phyloP scores from a whole-genome alignment of 2,888 invertebrate species.

The Tenthredo mesomela region DNA sequence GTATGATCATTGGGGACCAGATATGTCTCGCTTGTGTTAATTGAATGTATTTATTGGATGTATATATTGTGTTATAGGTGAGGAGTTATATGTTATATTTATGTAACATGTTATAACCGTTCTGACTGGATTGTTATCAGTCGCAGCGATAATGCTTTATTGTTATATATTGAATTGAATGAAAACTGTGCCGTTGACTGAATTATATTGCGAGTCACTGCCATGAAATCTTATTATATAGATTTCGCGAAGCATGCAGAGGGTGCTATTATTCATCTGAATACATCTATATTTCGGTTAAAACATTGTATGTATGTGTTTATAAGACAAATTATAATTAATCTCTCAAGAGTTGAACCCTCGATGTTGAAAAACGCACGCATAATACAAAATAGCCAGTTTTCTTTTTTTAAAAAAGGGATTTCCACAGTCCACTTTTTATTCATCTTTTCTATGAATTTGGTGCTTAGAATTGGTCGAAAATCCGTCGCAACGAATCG shows the following conservation, averaged over 20 bases:
- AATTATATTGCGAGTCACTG: neutral
- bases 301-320: neutral
- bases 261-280: slow-evolving; percentile 2
- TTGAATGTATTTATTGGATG: slow-evolving; percentile 17
- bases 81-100: neutral
- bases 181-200: neutral
- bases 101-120: neutral
- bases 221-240: neutral
- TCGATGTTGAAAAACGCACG: neutral
- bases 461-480: too few relatives aligned
- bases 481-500: neutral
- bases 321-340: neutral
- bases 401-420: neutral
- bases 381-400: neutral
- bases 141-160: neutral
- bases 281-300: neutral
- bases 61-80: slow-evolving; percentile 14
- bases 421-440: neutral
- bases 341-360: neutral
- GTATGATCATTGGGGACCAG: neutral
- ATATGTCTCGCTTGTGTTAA: slow-evolving; percentile 12
- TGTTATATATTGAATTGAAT: neutral
- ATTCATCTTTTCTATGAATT: neutral
- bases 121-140: neutral
- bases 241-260: neutral